Evolutionary conservation across 2,797 vertebrate species (phyloP).

Genomic region (Florisuga fusca): DNA sequence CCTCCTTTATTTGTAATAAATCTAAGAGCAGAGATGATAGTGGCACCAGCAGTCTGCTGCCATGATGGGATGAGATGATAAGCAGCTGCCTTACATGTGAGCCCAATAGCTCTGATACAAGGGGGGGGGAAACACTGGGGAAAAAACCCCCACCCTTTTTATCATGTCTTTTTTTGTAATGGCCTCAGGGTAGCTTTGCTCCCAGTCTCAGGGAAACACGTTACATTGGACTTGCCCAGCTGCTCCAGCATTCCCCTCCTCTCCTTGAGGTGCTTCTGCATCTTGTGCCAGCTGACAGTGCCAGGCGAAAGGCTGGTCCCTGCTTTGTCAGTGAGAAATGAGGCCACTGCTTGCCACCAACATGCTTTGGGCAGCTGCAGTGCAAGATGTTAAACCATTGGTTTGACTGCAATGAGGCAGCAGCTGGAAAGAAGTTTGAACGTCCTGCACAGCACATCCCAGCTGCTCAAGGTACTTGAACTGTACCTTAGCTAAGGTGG

Average conservation of each 20-base stretch:
- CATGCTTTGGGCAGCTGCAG: not conserved
- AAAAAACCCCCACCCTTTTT: not conserved
- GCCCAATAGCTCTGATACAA: not conserved
- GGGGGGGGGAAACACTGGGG: not conserved
- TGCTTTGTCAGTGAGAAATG: fast-evolving
- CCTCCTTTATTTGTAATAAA: conserved; percentile 54
- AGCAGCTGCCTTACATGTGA: not conserved
- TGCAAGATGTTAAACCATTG: not conserved
- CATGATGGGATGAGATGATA: not conserved
- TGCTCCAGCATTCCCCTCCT: not conserved
- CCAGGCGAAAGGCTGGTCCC: not conserved
- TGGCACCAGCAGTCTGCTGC: not conserved
- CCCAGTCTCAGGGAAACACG: fast-evolving
- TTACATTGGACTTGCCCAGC: fast-evolving
- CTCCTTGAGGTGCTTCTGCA: not conserved
- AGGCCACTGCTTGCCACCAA: not conserved
- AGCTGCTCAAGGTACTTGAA: not conserved
- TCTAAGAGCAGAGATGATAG: conserved; percentile 30
- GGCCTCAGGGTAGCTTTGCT: not conserved
- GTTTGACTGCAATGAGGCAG: not conserved
- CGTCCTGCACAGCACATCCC: not conserved
- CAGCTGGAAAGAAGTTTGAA: not conserved
- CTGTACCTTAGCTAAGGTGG: not conserved
- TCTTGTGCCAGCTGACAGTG: fast-evolving
- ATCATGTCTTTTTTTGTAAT: not conserved